Evolutionary conservation across 2,113 vertebrate species (phyloP), one percentile per base, ranked within the genome.

Genomic region (Heterotilapia buettikoferi): DNA sequence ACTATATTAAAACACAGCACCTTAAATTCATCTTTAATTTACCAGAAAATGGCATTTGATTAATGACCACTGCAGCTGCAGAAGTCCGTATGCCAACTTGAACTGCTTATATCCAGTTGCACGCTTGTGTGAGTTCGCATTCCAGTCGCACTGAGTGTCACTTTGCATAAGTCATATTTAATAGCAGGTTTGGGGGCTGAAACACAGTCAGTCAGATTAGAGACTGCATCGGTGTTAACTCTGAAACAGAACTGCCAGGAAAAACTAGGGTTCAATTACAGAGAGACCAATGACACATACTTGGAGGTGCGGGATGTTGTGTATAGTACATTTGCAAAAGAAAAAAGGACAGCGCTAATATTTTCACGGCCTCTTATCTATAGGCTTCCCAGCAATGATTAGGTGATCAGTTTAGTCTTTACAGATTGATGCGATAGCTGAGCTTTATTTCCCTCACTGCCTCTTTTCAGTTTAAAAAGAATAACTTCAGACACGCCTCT

Each of bases 111-210:
- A 54, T 89, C 73, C 56, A 84, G 5, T 59, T n/a, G 26, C 83
- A 86, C 3, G 43, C 66, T 54, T 73, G 79, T 84, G 78, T 61
- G 84, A 86, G 61, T 87, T 85, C 47, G 84, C 56, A 29, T 82
- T 81, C 61, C 82, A 73, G 5, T 85, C 10, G 7, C 76, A 29
- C 59, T 4, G 53, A 83, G 71, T 86, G 61, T 84, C 54, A 45
- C 56, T 87, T 71, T 47, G 52, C 82, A 80, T 86, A 83, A 83
- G 81, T 90, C 85, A 88, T 86, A 82, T 90, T 90, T 89, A 93
- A 90, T 86, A 83, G 73, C 82, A 78, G 86, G 66, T 81, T 33
- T 54, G 59, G 24, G 43, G 71, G 45, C 54, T 80, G 63, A 83
- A 31, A 78, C 76, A 19, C 52, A 50, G 80, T 84, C 50, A 82